Conservation (phyloP, 2,888 invertebrate species). For the Herminia tarsipennalis region DNA sequence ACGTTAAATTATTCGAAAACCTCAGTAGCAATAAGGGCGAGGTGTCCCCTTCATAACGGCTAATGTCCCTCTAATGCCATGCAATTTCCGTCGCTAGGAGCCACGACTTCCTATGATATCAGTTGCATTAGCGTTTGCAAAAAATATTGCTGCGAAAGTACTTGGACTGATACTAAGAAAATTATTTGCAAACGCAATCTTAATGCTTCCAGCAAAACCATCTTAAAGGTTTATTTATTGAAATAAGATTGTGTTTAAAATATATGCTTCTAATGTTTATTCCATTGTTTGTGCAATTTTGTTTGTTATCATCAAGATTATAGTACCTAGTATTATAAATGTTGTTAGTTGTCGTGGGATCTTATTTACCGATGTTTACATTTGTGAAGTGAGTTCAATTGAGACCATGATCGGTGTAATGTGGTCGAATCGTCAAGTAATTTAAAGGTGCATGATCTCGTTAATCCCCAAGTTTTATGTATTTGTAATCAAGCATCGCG, state of each 20-base stretch:
- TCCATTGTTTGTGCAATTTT: conserved; percentile 31
- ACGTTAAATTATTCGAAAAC: conserved; percentile 35
- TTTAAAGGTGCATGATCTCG: no score
- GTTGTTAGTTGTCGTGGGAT: conserved; percentile 38
- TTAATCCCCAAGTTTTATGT: no score
- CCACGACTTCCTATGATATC: conserved; percentile 65
- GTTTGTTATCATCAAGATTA: conserved; percentile 31
- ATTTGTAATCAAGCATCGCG: no score
- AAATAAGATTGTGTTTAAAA: conserved; percentile 25
- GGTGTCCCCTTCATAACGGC: conserved; percentile 67
- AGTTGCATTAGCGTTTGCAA: conserved; percentile 62
- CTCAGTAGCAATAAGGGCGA: conserved; percentile 41
- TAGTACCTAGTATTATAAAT: conserved; percentile 32
- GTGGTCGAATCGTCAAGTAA: no score
- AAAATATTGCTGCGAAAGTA: conserved; percentile 49
- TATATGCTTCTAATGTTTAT: conserved; percentile 16
- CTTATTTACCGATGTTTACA: conserved; percentile 18
- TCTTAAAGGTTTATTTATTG: conserved; percentile 33
- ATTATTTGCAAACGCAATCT: conserved; percentile 37
- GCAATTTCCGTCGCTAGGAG: conserved; percentile 69
- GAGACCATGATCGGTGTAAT: no score
- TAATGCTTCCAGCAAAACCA: conserved; percentile 18
- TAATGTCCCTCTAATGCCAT: conserved; percentile 72
- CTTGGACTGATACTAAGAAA: conserved; percentile 43
- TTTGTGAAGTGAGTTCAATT: no score